Base-by-base conservation (phyloP, 2,888 invertebrate genomes). In the Kuschelorhynchus macadamiae region DNA sequence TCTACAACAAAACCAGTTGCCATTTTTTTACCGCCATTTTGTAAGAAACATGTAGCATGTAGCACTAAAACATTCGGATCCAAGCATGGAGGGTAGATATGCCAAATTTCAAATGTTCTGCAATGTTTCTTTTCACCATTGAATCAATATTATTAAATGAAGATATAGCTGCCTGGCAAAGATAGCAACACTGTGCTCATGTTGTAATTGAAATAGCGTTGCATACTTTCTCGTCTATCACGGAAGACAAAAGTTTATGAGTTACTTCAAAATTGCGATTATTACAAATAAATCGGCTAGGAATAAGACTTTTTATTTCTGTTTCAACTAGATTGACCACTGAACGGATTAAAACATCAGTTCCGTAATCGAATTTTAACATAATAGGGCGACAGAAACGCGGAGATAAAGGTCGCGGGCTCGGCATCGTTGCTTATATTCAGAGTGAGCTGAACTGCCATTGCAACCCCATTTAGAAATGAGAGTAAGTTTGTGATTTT, bases 191-290 rank as follows among this genome's bases (percentile, higher is more conserved):
- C 11, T 36, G 36, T 12, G 36, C 36, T 8, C 2, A 36, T n/a
- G 4, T 36, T n/a, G 11, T 36, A 12, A 8, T 12, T n/a, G 36
- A 3, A 2, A 36, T 2, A 9, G 36, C 9, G 12, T 36, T 36
- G 36, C 36, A 36, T 12, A 36, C 36, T 36, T 36, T 36, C 2
- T 11, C 36, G 36, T 36, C 36, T 36, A 36, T 11, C 36, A 36
- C 11, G 12, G 36, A 8, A 7, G 7, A 25, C 7, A 25, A 7
- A 25, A 25, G 25, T 25, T 25, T 25, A 25, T 25, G 25, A 7
- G 25, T 5, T 25, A 25, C 7, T 25, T 25, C 4, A 25, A 25
- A 5, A 25, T 5, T 25, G 25, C 4, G 3, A 25, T 25, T 7
- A 25, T 25, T 25, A 5, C 3, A 5, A 7, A 7, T 25, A 25